phyloP scores from a whole-genome alignment of 2,888 invertebrate genomes.

The Synanthedon myopaeformis region DNA sequence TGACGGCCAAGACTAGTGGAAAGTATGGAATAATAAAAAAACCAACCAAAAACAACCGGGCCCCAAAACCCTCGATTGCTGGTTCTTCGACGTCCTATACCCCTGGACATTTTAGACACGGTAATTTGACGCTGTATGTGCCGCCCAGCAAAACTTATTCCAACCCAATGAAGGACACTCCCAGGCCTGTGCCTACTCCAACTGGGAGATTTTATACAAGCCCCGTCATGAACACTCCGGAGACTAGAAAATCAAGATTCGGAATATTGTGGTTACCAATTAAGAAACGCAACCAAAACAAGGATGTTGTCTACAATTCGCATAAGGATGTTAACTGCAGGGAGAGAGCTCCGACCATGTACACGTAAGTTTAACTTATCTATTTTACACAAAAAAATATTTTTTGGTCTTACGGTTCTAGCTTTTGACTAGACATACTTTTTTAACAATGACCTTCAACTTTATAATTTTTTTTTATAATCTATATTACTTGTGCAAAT shows the following conservation, averaged over 20 bases:
- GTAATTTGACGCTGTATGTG: no score
- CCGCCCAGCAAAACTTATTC: constrained; percentile 21
- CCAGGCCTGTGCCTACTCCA: constrained; percentile 3
- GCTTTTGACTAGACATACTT: no score
- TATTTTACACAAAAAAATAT: no score
- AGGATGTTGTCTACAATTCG: constrained; percentile 39
- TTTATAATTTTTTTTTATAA: no score
- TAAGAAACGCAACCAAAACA: constrained; percentile 41
- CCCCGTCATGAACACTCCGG: no score
- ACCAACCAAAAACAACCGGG: neutral
- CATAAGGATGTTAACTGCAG: constrained; percentile 29
- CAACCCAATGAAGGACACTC: constrained; percentile 19
- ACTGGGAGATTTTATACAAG: no score
- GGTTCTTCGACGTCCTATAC: neutral
- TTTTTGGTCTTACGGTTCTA: no score
- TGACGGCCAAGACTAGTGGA: neutral
- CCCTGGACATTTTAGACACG: neutral
- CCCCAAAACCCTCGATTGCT: neutral
- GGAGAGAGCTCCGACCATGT: constrained; percentile 51
- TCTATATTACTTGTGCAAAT: no score
- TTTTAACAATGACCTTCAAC: no score
- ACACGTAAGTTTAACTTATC: constrained; percentile 13
- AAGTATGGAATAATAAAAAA: neutral
- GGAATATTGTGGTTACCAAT: constrained; percentile 56
- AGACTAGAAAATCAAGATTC: constrained; percentile 32